Base-by-base conservation (phyloP, 1,140 invertebrate genomes). In the Drosophila navojoa region DNA sequence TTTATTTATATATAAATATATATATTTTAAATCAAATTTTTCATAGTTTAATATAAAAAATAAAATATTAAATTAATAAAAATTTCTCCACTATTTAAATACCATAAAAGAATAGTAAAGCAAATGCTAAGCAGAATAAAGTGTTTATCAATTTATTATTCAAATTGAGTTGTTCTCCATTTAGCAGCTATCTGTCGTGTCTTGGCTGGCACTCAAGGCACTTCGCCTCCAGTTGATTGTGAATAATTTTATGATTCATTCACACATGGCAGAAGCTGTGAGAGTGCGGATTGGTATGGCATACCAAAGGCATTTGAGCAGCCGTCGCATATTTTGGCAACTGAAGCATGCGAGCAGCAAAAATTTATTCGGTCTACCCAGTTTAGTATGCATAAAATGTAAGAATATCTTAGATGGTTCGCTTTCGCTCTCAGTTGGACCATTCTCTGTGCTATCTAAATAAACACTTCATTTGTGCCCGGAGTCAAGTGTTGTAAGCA, bases 381-480 rank as follows among this genome's bases (percentile, higher is more conserved):
- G 38, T 58, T 71, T 66, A 47, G 62, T 49, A 59, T 66, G 53
- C 61, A 71, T 44, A 58, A 71, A 66, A 71, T 64, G 32, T 71
- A 55, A 64, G 50, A 71, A 71, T 71, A 64, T 35, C 69, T 58
- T 9, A 66, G 63, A 66, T 71, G 49, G 49, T 52, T 60, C 15
- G 3, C 22, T 13, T 5, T 7, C 29, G 25, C 42, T 49, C 16
- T 22, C 35, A 11, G 3, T 25, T 25, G 45, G 22, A 40, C 40
- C 40, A 2, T 38, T 16, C 40, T 35, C 10, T 1, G 22, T 32
- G 22, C 58, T 71, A 64, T 66, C 52, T 58, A 71, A 66, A 72
- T 72, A 72, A 72, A 72, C 70, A 72, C 70, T 72, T 72, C 64
- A 72, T 72, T 72, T 72, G 59, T 67, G 70, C 62, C 63, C 70